A percentile compares a stretch with the other conserved stretches of the same genome.
Evolutionary conservation across 1,140 invertebrate genomes (phyloP).

Genomic region (Drosophila hydei): DNA sequence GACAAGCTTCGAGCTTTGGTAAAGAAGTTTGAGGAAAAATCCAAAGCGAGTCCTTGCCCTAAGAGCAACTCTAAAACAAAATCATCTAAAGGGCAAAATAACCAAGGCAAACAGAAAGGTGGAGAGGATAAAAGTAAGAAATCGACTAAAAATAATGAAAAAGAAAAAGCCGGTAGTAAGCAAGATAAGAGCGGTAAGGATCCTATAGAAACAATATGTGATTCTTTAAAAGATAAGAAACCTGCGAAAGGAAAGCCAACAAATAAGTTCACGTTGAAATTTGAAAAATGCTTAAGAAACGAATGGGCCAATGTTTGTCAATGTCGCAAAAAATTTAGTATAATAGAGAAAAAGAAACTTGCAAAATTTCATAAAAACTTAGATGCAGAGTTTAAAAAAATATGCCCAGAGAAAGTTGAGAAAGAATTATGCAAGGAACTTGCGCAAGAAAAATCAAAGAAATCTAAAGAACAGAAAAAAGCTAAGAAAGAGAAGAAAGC

Average conservation of each 20-base stretch:
- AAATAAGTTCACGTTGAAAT: slow-evolving; percentile 2
- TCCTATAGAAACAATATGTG: background rate
- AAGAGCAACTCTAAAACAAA: background rate
- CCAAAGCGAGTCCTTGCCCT: too few species aligned
- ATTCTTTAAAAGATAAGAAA: background rate
- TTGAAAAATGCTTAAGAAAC: slow-evolving; percentile 18
- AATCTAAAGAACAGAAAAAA: background rate
- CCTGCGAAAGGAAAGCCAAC: background rate
- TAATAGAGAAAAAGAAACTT: slow-evolving; percentile 1
- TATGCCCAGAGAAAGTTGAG: slow-evolving; percentile 8
- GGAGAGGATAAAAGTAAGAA: background rate
- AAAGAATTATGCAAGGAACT: slow-evolving; percentile 7
- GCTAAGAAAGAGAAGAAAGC: background rate
- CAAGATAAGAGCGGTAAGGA: background rate
- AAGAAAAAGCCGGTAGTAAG: background rate
- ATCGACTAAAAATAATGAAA: background rate
- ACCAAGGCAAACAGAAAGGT: background rate
- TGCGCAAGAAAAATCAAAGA: background rate
- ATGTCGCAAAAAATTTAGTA: background rate
- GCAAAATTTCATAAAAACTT: slow-evolving; percentile 8
- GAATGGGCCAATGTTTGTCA: slow-evolving; percentile 15
- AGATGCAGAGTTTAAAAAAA: background rate
- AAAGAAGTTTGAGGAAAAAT: too few species aligned
- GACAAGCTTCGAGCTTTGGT: background rate
- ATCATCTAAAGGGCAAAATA: too few species aligned